A percentile compares a stretch with the other conserved stretches of the same genome.
Conservation (phyloP, 2,797 vertebrate species). For the Anguilla obscura region DNA sequence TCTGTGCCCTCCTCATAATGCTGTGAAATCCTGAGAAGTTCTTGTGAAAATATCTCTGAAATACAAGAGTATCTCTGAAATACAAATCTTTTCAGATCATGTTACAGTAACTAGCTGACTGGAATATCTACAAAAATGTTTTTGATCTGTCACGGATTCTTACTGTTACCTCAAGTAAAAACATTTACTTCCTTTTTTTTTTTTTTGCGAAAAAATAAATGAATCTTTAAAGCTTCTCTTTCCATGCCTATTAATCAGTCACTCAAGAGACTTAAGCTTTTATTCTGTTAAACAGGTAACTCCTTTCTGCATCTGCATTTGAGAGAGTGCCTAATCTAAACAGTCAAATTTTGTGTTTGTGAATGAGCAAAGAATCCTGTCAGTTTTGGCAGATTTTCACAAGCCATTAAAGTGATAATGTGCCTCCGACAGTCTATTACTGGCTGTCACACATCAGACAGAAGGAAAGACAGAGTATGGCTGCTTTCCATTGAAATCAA, state of each 20-base stretch:
- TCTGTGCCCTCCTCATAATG: not conserved
- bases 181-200: not conserved
- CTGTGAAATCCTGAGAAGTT: not conserved
- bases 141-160: not conserved
- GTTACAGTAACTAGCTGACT: not conserved
- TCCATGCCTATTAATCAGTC: not conserved
- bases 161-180: not conserved
- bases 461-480: not conserved
- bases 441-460: not conserved
- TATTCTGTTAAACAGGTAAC: not conserved
- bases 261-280: not conserved
- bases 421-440: not conserved
- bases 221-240: not conserved
- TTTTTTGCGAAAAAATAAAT: not conserved
- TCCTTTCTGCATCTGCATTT: not conserved
- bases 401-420: constrained; percentile 1
- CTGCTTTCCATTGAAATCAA: not conserved
- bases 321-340: not conserved
- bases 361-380: not conserved
- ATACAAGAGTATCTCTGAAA: not conserved
- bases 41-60: not conserved
- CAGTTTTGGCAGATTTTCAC: not conserved
- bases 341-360: not conserved
- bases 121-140: not conserved
- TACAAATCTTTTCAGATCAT: not conserved